These are phyloP conservation scores for Osmerus eperlanus DNA, from an alignment of 2,113 vertebrate genomes.

Conservation along the genomic window DNA sequence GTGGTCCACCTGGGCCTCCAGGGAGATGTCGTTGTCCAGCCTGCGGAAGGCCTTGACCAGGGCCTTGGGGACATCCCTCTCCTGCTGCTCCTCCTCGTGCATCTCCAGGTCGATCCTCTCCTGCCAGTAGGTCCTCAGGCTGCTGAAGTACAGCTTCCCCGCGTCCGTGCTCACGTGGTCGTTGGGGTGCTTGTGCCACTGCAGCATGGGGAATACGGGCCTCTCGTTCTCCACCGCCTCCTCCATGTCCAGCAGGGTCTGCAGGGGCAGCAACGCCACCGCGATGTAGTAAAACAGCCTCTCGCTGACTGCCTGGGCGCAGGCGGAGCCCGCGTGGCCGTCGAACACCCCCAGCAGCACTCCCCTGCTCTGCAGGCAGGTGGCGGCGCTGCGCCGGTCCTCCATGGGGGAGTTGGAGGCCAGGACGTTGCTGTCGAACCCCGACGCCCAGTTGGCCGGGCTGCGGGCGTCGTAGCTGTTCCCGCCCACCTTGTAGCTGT, in stretches of 20 bases:
- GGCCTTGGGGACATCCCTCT: conserved; percentile 25
- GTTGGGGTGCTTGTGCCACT: conserved; percentile 60
- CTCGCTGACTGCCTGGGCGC: conserved; percentile 63
- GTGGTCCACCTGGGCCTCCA: conserved; percentile 66
- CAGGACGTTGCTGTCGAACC: conserved; percentile 67
- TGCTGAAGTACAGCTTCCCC: conserved; percentile 49
- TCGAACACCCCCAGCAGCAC: conserved; percentile 65
- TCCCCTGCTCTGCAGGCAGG: conserved; percentile 54
- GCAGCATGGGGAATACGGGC: conserved; percentile 51
- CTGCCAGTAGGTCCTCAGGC: conserved; percentile 68
- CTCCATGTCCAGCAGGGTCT: conserved; percentile 57
- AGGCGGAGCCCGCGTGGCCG: conserved; percentile 57
- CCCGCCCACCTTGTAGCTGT: conserved; percentile 42
- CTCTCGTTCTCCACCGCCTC: conserved; percentile 56
- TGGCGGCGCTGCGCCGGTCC: conserved; percentile 62
- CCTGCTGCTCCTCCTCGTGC: conserved; percentile 33
- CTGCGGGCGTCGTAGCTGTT: conserved; percentile 33
- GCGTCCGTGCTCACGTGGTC: conserved; percentile 40
- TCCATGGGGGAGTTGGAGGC: conserved; percentile 59
- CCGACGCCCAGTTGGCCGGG: conserved; percentile 44
- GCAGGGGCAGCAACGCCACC: conserved; percentile 52
- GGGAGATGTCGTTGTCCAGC: conserved; percentile 64
- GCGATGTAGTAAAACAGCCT: conserved; percentile 66
- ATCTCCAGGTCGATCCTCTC: conserved; percentile 53
- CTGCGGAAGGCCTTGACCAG: conserved; percentile 57